Conservation (phyloP, 2,113 vertebrate species). For the Bos javanicus region DNA sequence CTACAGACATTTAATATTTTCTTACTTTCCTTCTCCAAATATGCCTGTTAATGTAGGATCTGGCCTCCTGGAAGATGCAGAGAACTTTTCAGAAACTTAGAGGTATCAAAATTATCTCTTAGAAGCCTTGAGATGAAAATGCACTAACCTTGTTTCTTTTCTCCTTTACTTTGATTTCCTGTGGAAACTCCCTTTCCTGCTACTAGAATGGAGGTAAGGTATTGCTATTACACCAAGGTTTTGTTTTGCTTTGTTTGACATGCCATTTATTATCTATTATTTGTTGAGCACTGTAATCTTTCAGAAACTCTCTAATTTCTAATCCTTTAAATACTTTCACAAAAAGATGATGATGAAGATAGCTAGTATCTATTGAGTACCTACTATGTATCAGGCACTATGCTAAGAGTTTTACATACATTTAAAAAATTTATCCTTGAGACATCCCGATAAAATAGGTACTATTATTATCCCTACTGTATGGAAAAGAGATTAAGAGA, state of each 20-base stretch:
- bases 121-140: neutral
- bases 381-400: neutral
- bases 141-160: conserved; percentile 75
- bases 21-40: neutral
- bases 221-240: neutral
- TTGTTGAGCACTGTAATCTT: neutral
- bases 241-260: neutral
- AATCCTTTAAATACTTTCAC: neutral
- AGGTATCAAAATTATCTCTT: neutral
- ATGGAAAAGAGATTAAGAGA: neutral
- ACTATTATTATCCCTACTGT: neutral
- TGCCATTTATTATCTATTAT: neutral
- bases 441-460: neutral
- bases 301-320: conserved; percentile 11
- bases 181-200: conserved; percentile 64
- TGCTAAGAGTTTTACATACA: neutral
- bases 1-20: neutral
- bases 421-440: conserved; percentile 3
- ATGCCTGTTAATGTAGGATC: neutral
- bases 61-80: neutral
- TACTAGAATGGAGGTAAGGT: conserved; percentile 91
- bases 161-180: conserved; percentile 60
- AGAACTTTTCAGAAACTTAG: neutral
- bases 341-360: neutral
- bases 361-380: neutral